These are phyloP conservation scores for Pemphigus obesinymphae DNA, from an alignment of 1,140 invertebrate species.

Conservation along the genomic window DNA sequence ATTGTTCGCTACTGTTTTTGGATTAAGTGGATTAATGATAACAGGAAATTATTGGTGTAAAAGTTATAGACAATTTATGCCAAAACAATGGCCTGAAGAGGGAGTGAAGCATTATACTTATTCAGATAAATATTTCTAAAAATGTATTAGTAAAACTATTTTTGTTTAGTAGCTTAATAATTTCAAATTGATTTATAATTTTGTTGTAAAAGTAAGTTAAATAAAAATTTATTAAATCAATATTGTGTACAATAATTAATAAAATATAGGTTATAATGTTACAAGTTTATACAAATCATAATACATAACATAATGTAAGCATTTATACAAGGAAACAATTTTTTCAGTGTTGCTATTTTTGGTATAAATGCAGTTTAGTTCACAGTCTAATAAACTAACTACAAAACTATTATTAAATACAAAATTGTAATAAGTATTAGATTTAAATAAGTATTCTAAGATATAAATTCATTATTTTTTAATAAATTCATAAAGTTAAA, in stretches of 20 bases:
- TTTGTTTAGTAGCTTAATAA: background rate
- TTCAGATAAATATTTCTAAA: conserved; percentile 36
- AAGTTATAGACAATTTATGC: conserved; percentile 6
- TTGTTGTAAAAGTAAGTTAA: background rate
- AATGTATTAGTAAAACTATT: background rate
- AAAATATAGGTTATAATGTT: background rate
- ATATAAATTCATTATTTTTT: too few species aligned
- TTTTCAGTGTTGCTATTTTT: too few species aligned
- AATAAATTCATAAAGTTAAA: too few species aligned
- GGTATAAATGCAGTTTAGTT: too few species aligned
- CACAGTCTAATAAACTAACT: too few species aligned
- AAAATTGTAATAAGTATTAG: too few species aligned
- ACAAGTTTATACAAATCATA: too few species aligned
- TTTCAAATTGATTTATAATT: background rate
- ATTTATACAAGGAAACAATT: too few species aligned
- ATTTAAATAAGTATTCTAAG: too few species aligned
- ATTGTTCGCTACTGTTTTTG: conserved; percentile 8
- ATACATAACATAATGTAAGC: too few species aligned
- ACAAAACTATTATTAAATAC: too few species aligned
- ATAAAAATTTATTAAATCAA: background rate
- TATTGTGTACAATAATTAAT: background rate
- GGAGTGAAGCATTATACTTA: conserved; percentile 24
- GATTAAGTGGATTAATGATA: conserved; percentile 2
- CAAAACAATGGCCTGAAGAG: conserved; percentile 38
- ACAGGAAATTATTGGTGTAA: background rate